These are phyloP conservation scores for Junonia oenone DNA, from an alignment of 2,888 invertebrate genomes.

Conservation along the genomic window DNA sequence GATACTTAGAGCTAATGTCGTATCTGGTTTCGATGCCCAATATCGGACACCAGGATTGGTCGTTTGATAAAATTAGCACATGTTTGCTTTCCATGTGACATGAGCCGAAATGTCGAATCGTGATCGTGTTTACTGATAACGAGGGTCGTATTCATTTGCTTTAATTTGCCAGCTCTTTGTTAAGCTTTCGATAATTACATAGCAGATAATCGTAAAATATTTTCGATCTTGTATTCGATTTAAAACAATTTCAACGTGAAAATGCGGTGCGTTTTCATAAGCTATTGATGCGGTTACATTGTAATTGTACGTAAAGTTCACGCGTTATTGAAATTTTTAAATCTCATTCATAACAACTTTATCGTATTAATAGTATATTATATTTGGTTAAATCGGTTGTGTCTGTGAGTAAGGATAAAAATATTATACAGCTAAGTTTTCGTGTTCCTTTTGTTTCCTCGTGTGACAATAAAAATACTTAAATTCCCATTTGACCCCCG, in stretches of 20 bases:
- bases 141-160: slow-evolving; percentile 12
- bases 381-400: too few species aligned
- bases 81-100: neutral
- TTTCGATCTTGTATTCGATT: neutral
- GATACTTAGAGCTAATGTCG: neutral
- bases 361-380: too few species aligned
- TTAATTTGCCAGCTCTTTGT: slow-evolving; percentile 8
- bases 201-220: neutral
- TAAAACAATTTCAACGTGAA: neutral
- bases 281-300: neutral
- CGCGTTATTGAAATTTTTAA: too few species aligned
- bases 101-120: neutral
- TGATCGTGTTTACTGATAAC: slow-evolving; percentile 20
- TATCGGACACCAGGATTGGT: slow-evolving; percentile 1
- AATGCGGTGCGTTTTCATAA: neutral
- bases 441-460: too few species aligned
- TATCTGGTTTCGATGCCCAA: neutral
- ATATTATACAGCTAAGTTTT: too few species aligned
- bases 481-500: too few species aligned
- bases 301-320: too few species aligned
- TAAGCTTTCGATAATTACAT: neutral
- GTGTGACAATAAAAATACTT: too few species aligned
- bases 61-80: slow-evolving; percentile 11
- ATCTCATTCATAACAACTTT: too few species aligned
- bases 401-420: too few species aligned